These are phyloP conservation scores for Zosterops japonicus DNA, from an alignment of 2,113 vertebrate species.

Conservation along the genomic window DNA sequence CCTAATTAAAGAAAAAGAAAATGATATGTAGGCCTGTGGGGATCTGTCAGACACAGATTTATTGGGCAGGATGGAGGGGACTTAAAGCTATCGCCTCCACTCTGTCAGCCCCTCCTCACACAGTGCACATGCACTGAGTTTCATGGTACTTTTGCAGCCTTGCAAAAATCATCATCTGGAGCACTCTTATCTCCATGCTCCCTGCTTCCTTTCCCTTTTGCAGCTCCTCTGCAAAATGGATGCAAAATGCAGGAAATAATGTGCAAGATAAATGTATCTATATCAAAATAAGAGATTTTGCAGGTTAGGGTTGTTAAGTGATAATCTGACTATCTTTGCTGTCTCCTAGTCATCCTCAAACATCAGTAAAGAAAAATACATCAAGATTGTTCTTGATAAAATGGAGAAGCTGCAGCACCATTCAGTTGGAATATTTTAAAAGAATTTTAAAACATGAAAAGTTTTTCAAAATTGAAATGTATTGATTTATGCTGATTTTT, in stretches of 20 bases:
- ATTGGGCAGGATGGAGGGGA: slow-evolving; percentile 48
- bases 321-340: not conserved
- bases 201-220: not conserved
- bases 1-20: slow-evolving; percentile 47
- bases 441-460: not conserved
- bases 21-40: slow-evolving; percentile 31
- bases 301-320: not conserved
- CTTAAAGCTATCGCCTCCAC: not conserved
- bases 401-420: not conserved
- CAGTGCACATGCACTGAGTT: not conserved
- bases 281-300: not conserved
- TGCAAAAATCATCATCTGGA: not conserved
- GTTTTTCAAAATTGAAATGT: not conserved
- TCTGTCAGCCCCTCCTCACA: not conserved
- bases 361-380: not conserved
- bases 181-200: not conserved
- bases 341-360: not conserved
- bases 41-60: slow-evolving; percentile 47
- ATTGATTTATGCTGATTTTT: not conserved
- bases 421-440: not conserved
- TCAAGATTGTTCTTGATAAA: not conserved
- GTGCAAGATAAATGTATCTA: not conserved
- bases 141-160: not conserved
- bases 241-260: not conserved
- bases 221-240: not conserved